Base-by-base conservation (phyloP, 1,140 invertebrate genomes). In the Drosophila bocqueti region DNA sequence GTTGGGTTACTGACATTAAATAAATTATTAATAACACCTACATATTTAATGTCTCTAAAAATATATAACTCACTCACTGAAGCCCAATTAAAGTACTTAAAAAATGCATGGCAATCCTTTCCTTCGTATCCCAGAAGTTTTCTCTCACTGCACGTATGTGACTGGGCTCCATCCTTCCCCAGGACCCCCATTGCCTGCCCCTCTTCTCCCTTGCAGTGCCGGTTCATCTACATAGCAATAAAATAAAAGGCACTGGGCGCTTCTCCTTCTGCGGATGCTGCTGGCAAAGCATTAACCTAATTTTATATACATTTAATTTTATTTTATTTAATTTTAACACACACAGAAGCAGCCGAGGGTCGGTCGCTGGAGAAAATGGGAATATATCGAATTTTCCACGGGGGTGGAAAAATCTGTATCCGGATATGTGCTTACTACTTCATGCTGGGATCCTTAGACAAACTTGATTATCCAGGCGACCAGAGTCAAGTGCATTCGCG, bases 171-270 rank as follows among this genome's bases (percentile, higher is more conserved):
- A 83, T 91, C 79, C 63, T 59, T 58, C 61, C 59, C 40, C 54
- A 61, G 54, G 52, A 73, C 36, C 29, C n/a, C 43, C 52, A 47
- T 16, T 55, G 74, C 72, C 43, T n/a, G 46, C 29, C 24, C 31
- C 36, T 13, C 54, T 29, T 45, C 46, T 21, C n/a, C 13, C 61
- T 58, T 49, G 47, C 82, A 69, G 64, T 24, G 62, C 11, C 40
- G 68, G 67, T 89, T 91, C 89, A 91, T 91, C 89, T 91, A 91
- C 89, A 92, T 92, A 92, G 85, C 83, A 92, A 92, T 92, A 92
- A 92, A 92, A 92, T 92, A 92, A 91, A 86, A 76, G 76, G 73
- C 60, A 57, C 63, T 67, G 46, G 38, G 38, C 49, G 58, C 62
- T 58, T 40, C 49, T 49, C 45, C 64, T 68, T 46, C 60, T 52